phyloP scores from a whole-genome alignment of 2,113 vertebrate species.

The Calypte anna region DNA sequence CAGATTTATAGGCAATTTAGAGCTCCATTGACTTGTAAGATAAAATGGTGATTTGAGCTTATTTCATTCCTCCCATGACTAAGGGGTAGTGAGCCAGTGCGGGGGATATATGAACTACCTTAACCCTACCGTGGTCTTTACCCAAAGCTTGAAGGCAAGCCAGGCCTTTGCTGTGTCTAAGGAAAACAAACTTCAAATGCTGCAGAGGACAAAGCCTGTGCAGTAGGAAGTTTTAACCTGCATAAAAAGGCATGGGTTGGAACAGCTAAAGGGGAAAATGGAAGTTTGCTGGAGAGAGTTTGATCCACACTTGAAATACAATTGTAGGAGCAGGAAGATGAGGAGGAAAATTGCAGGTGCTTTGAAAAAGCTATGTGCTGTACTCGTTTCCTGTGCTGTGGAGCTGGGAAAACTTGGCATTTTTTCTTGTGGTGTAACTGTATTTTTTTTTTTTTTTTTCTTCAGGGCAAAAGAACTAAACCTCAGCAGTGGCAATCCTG shows the following conservation, averaged over 20 bases:
- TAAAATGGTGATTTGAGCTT: constrained; percentile 34
- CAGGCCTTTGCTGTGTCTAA: not conserved
- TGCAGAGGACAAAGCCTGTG: not conserved
- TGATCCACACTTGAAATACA: not conserved
- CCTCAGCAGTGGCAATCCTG: not conserved
- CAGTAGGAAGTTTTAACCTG: not conserved
- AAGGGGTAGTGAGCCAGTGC: not conserved
- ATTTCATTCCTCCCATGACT: constrained; percentile 24
- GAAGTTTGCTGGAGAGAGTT: not conserved
- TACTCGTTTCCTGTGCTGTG: not conserved
- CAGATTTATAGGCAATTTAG: constrained; percentile 67
- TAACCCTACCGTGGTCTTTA: not conserved
- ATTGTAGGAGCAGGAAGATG: not conserved
- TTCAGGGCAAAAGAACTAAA: not conserved
- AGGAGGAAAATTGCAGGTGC: not conserved
- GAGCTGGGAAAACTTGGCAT: not conserved
- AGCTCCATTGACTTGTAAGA: constrained; percentile 64
- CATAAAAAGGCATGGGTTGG: not conserved
- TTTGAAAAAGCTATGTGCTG: not conserved
- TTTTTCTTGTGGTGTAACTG: not conserved
- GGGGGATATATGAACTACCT: not conserved
- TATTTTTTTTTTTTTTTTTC: not conserved
- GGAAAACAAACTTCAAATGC: not conserved
- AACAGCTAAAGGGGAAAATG: not conserved
- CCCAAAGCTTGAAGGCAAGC: not conserved